Conservation (phyloP, 2,888 invertebrate genomes). For the Andrena bucephala region DNA sequence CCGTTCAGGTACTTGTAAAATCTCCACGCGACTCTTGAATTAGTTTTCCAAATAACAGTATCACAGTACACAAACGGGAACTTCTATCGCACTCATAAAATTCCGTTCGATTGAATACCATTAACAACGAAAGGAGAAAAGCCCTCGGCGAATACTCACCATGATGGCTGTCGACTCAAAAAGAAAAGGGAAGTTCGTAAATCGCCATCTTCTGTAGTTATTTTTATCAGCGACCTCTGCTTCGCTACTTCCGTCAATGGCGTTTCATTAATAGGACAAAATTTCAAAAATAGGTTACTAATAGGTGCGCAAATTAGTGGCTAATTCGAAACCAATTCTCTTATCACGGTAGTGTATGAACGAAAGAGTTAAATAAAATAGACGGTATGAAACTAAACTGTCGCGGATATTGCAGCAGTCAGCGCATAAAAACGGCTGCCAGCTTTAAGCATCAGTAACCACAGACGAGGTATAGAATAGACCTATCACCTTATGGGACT, state of each 20-base stretch:
- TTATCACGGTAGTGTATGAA: background rate
- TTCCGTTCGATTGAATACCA: background rate
- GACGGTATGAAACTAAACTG: background rate
- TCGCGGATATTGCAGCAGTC: no score
- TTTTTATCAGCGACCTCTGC: constrained; percentile 32
- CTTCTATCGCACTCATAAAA: constrained; percentile 14
- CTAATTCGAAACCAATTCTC: background rate
- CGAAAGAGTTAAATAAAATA: background rate
- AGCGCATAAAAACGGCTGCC: no score
- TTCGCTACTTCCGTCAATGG: constrained; percentile 39
- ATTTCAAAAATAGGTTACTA: background rate
- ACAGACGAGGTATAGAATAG: no score
- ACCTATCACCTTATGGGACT: no score
- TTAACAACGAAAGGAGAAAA: background rate
- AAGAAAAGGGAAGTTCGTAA: constrained; percentile 79
- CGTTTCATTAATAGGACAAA: background rate
- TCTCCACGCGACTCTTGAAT: background rate
- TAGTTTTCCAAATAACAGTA: constrained; percentile 4
- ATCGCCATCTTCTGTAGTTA: constrained; percentile 30
- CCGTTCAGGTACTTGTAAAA: constrained; percentile 1
- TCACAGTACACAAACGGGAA: background rate
- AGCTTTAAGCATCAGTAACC: no score
- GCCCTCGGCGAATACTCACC: constrained; percentile 79
- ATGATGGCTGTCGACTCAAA: constrained; percentile 81
- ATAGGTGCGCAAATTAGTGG: background rate